Evolutionary conservation across 1,140 invertebrate species (phyloP).

Genomic region (Proctacanthus coquilletti): DNA sequence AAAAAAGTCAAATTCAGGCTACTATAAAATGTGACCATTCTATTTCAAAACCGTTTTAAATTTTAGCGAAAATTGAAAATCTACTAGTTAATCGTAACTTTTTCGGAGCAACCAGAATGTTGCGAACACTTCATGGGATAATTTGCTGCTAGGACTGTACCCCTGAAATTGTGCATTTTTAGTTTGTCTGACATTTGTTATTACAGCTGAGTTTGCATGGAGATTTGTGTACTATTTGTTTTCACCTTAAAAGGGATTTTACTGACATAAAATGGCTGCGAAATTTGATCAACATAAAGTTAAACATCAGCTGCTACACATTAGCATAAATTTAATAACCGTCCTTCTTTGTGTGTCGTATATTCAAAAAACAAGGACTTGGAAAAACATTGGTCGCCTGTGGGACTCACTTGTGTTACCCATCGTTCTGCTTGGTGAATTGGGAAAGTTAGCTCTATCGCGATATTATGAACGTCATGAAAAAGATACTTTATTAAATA

Average conservation of each 20-base stretch:
- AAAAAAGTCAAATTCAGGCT: too few species aligned
- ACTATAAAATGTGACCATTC: too few species aligned
- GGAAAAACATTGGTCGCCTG: slow-evolving; percentile 23
- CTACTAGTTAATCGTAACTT: too few species aligned
- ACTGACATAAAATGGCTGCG: slow-evolving; percentile 15
- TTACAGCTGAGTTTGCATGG: not conserved
- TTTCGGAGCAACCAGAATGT: not conserved
- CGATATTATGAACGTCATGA: slow-evolving; percentile 20
- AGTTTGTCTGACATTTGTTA: not conserved
- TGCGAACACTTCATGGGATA: not conserved
- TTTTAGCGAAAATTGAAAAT: too few species aligned
- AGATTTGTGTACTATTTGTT: not conserved
- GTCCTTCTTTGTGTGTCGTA: slow-evolving; percentile 27
- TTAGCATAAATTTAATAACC: slow-evolving; percentile 22
- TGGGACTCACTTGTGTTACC: slow-evolving; percentile 28
- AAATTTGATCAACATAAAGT: slow-evolving; percentile 27
- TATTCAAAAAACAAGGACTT: slow-evolving; percentile 24
- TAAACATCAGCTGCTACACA: slow-evolving; percentile 27
- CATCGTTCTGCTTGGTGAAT: slow-evolving; percentile 24
- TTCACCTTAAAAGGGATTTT: not conserved
- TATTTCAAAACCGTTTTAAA: too few species aligned
- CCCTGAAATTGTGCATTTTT: not conserved
- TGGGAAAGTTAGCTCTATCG: slow-evolving; percentile 21
- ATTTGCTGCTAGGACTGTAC: not conserved
- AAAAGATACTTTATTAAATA: slow-evolving; percentile 15